Conservation (phyloP, 2,797 vertebrate genomes). For the Mionectes olivaceus region DNA sequence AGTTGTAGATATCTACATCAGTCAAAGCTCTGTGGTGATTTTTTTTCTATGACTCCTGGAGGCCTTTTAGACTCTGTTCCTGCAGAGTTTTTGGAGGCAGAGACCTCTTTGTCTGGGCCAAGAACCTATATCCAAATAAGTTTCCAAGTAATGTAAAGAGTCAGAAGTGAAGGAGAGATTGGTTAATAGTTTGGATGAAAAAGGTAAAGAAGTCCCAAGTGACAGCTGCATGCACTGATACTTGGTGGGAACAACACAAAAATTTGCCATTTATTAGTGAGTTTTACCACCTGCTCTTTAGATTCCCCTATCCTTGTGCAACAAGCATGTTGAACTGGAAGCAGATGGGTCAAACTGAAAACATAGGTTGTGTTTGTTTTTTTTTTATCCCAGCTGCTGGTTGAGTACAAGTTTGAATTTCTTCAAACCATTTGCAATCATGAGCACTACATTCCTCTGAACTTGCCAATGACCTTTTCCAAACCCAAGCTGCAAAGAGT, state of each 20-base stretch:
- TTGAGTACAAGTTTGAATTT: constrained; percentile 97
- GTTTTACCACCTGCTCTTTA: background rate
- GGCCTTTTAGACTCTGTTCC: background rate
- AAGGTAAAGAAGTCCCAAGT: background rate
- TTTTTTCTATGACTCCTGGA: background rate
- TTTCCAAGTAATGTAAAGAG: background rate
- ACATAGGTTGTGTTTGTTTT: background rate
- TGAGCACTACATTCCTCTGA: constrained; percentile 97
- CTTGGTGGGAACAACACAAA: background rate
- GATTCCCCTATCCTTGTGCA: background rate
- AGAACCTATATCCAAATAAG: background rate
- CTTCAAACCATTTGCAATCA: constrained; percentile 93
- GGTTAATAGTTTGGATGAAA: background rate
- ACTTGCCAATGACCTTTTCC: constrained; percentile 94
- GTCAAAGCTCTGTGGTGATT: background rate
- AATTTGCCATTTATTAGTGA: background rate
- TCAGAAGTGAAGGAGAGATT: background rate
- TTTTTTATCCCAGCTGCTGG: constrained; percentile 82
- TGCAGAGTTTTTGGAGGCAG: background rate
- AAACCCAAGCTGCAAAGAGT: constrained; percentile 92
- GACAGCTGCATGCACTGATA: fast-evolving
- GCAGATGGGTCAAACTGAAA: background rate
- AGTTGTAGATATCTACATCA: fast-evolving
- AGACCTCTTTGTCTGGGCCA: background rate
- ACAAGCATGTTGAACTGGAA: background rate